These are phyloP conservation scores for Ypsolopha sequella DNA, from an alignment of 2,888 invertebrate genomes.

Conservation along the genomic window DNA sequence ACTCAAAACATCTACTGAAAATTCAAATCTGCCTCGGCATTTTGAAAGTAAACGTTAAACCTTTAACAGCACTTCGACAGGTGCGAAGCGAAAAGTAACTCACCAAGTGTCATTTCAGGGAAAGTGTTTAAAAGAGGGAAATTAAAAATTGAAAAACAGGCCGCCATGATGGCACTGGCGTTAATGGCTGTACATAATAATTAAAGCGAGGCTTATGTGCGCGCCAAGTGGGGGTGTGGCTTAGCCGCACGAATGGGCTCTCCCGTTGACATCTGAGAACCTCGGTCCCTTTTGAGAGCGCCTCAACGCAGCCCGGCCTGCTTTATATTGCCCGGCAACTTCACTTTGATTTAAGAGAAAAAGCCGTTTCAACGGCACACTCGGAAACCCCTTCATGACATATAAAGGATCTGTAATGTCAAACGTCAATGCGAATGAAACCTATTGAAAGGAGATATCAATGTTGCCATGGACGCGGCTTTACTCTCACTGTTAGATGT, in stretches of 20 bases:
- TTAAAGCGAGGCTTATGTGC: slow-evolving; percentile 68
- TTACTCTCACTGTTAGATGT: not conserved
- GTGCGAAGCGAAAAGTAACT: slow-evolving; percentile 2
- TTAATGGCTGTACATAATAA: slow-evolving; percentile 70
- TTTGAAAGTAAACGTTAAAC: not conserved
- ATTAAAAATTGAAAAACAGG: slow-evolving; percentile 68
- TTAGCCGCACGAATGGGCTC: slow-evolving; percentile 64
- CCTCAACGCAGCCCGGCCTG: slow-evolving; percentile 57
- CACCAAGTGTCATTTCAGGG: slow-evolving; percentile 46
- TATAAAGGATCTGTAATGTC: slow-evolving; percentile 28
- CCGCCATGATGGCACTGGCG: slow-evolving; percentile 66
- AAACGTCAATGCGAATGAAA: slow-evolving; percentile 16
- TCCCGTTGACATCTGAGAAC: slow-evolving; percentile 66
- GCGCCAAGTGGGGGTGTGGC: slow-evolving; percentile 67
- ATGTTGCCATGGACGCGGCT: not conserved
- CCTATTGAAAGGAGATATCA: slow-evolving; percentile 1
- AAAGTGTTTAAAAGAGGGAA: slow-evolving; percentile 50
- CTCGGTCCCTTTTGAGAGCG: slow-evolving; percentile 60
- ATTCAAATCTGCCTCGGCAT: too few relatives aligned
- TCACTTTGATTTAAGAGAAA: slow-evolving; percentile 66
- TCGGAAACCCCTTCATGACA: slow-evolving; percentile 30
- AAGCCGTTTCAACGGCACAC: slow-evolving; percentile 51
- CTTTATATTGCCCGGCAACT: slow-evolving; percentile 65
- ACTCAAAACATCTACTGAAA: too few relatives aligned
- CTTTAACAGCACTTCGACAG: slow-evolving; percentile 2